Conservation (phyloP, 53 echinoderm and acorn worm genomes). For the Paelopatides confundens region DNA sequence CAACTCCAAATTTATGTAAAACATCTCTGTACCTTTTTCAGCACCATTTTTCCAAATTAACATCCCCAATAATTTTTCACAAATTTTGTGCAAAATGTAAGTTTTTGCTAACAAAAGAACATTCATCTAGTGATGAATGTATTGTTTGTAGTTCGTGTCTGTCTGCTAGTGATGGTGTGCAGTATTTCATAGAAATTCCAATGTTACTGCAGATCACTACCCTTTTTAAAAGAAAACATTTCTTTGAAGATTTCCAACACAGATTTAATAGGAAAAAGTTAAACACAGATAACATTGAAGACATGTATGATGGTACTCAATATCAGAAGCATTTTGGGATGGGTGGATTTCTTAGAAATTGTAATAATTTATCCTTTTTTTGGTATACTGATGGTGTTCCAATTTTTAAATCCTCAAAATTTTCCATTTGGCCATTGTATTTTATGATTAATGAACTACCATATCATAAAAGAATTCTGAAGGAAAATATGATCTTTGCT, state of each 20-base stretch:
- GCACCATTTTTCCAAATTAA: background rate
- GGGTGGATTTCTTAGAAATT: background rate
- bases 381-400: slow-evolving; percentile 16
- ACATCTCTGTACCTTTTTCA: slow-evolving; percentile 3
- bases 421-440: slow-evolving; percentile 15
- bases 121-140: background rate
- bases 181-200: slow-evolving; percentile 27
- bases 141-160: background rate
- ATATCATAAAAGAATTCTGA: background rate
- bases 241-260: background rate
- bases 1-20: slow-evolving; percentile 17
- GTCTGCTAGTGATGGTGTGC: background rate
- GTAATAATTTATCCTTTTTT: background rate
- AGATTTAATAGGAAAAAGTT: slow-evolving; percentile 13
- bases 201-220: background rate
- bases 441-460: slow-evolving; percentile 11
- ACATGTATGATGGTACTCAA: slow-evolving; percentile 5
- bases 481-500: slow-evolving; percentile 27
- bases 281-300: background rate
- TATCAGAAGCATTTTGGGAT: background rate
- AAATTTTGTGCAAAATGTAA: slow-evolving; percentile 12
- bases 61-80: background rate
- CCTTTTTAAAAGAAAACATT: background rate
- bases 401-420: slow-evolving; percentile 16
- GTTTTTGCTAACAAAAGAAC: background rate